Evolutionary conservation across 2,113 vertebrate species (phyloP).

Genomic region (Motacilla tschutschensis): DNA sequence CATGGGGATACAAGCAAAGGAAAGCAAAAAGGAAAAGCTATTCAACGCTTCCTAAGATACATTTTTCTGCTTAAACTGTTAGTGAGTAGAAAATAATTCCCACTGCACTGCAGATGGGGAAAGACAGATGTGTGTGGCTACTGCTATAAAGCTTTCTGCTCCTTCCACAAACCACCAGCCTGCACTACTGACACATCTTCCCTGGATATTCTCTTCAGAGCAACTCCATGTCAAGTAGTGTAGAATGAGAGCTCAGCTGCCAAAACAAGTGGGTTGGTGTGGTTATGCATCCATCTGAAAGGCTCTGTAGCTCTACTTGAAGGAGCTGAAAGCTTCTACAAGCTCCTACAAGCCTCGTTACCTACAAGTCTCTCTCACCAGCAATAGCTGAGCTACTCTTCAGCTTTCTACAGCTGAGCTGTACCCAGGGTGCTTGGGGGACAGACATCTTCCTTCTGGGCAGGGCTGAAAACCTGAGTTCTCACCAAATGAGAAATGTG

Average conservation of each 20-base stretch:
- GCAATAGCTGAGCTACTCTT: not conserved
- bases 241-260: not conserved
- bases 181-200: not conserved
- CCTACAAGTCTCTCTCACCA: not conserved
- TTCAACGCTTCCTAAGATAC: not conserved
- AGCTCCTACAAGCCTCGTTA: not conserved
- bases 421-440: not conserved
- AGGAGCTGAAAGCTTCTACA: not conserved
- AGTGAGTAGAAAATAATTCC: slow-evolving; percentile 10
- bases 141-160: not conserved
- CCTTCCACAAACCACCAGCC: not conserved
- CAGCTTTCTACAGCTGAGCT: not conserved
- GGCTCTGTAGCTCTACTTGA: not conserved
- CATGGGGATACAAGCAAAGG: slow-evolving; percentile 54
- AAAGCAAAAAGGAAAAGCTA: slow-evolving; percentile 56
- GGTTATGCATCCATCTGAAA: not conserved
- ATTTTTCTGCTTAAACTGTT: not conserved
- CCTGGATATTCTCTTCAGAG: not conserved
- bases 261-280: not conserved
- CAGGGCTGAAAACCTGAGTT: not conserved
- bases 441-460: not conserved
- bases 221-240: not conserved
- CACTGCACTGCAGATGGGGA: not conserved
- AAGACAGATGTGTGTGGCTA: not conserved
- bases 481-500: not conserved